Evolutionary conservation across 2,113 vertebrate species (phyloP), one percentile per base, ranked within the genome.

Genomic region (Glaucomys volans): DNA sequence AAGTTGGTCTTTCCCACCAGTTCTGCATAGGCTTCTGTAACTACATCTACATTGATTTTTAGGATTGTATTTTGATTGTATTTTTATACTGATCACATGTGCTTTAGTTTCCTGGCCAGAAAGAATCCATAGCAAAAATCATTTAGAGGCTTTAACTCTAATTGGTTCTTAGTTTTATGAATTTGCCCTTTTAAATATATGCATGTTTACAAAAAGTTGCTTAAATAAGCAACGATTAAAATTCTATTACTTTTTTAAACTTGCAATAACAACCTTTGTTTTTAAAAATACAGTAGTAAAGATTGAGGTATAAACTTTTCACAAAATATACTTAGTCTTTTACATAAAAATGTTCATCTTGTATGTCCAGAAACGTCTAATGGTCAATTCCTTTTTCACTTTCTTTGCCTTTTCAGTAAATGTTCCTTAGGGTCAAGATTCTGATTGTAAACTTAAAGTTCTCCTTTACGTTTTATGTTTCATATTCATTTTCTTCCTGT

Each of bases 281-380:
- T 96, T 94, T 10, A 92, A 99, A 99, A 97, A 98, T 99, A 99
- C 99, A 99, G 99, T 99, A 99, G 98, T 98, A 99, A 99, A 99
- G 97, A 98, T 98, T 99, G 99, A 99, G 99, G 99, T 99, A 99
- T 99, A 99, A 99, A 97, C 97, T 98, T 97, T 97, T 97, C 98
- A 97, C 84, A 99, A 99, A 96, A 97, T 98, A 98, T 98, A 99
- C 98, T 98, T 98, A 98, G 97, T 99, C 97, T 98, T 98, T 98
- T 96, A 95, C 91, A 98, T 97, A 44, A 93, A 96, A 96, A 93
- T 95, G 87, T 97, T 98, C 32, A 22, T 94, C 94, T 96, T 89
- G 0, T 94, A 57, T 74, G 67, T 96, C 87, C 89, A 83, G 89
- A 85, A 97, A 89, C 86, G 76, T 54, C 52, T 37, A 35, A 97